A percentile compares a stretch with the other conserved stretches of the same genome.
Conservation (phyloP, 2,888 invertebrate species). For the Aleiodes testaceus region DNA sequence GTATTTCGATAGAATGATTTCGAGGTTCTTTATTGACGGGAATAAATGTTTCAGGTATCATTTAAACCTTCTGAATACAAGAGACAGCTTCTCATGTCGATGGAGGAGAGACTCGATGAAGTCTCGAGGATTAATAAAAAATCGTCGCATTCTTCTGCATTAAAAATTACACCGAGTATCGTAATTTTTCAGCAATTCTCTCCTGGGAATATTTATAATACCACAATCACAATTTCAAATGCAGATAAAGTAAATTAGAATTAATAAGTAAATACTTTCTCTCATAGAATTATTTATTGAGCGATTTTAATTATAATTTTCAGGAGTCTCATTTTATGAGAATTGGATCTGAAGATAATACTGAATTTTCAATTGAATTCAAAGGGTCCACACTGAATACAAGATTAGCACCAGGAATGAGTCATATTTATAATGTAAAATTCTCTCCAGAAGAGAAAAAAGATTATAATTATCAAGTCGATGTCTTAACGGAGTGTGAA, state of each 20-base stretch:
- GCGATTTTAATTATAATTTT: background rate
- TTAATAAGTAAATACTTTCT: background rate
- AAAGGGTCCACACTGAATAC: constrained; percentile 72
- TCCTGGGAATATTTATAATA: constrained; percentile 74
- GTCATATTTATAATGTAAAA: constrained; percentile 77
- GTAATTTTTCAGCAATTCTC: constrained; percentile 79
- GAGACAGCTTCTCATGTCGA: constrained; percentile 57
- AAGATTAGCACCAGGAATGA: constrained; percentile 82
- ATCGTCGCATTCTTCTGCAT: constrained; percentile 38
- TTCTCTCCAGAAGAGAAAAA: constrained; percentile 77
- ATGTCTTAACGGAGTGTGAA: constrained; percentile 75
- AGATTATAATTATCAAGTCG: constrained; percentile 76
- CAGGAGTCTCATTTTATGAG: constrained; percentile 76
- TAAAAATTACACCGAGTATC: constrained; percentile 73
- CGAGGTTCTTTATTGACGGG: background rate
- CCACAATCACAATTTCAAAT: constrained; percentile 76
- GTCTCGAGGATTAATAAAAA: constrained; percentile 14
- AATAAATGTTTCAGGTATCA: constrained; percentile 37
- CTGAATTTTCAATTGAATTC: constrained; percentile 75
- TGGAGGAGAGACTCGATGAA: constrained; percentile 55
- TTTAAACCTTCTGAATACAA: constrained; percentile 61
- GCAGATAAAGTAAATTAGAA: constrained; percentile 74
- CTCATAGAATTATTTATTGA: background rate
- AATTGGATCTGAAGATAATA: constrained; percentile 74
- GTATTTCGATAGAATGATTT: background rate